These are phyloP conservation scores for Vimba vimba DNA, from an alignment of 2,113 vertebrate species.

Conservation along the genomic window DNA sequence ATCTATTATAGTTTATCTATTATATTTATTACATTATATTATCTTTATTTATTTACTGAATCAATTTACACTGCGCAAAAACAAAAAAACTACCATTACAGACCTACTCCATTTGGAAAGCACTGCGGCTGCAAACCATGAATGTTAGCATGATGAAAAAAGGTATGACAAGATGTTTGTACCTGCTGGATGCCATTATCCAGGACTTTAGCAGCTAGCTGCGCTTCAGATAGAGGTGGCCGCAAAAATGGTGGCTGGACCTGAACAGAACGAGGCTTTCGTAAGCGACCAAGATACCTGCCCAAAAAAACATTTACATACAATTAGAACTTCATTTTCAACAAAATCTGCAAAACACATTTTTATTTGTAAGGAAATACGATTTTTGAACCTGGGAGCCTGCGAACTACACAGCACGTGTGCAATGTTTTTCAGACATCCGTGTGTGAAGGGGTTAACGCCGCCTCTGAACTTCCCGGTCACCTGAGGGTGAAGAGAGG, in stretches of 20 bases:
- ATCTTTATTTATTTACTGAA: background rate
- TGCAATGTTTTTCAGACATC: constrained; percentile 90
- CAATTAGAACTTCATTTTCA: background rate
- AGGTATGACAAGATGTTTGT: constrained; percentile 28
- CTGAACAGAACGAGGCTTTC: constrained; percentile 79
- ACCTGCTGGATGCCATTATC: constrained; percentile 97
- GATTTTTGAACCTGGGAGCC: constrained; percentile 84
- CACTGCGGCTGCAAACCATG: background rate
- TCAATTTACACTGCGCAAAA: background rate
- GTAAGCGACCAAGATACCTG: constrained; percentile 88
- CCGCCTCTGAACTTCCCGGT: constrained; percentile 97
- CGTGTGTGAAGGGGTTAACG: constrained; percentile 95
- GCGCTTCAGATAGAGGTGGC: constrained; percentile 83
- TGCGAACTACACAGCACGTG: constrained; percentile 94
- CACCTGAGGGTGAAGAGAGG: constrained; percentile 74
- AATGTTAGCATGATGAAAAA: background rate
- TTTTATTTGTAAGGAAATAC: background rate
- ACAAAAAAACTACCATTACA: background rate
- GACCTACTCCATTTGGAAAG: background rate
- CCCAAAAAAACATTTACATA: background rate
- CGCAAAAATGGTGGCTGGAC: constrained; percentile 91
- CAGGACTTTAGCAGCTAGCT: constrained; percentile 85
- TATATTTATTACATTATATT: background rate
- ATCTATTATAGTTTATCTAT: background rate
- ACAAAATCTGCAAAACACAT: background rate